Conservation (phyloP, 2,797 vertebrate species). For the Aulostomus chinensis region DNA sequence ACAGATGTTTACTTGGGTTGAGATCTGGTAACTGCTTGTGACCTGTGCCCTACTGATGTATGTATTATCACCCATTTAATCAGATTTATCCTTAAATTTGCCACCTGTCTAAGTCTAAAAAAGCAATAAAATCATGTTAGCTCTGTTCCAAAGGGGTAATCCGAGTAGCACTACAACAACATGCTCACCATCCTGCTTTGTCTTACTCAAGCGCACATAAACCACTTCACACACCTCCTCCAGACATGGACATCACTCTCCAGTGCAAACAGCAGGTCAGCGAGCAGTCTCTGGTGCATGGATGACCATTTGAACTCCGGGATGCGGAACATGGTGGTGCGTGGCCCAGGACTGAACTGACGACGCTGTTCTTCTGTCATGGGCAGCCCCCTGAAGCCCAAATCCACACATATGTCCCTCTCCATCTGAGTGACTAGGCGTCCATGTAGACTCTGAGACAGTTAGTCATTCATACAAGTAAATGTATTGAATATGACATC, state of each 20-base stretch:
- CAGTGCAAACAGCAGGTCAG: conserved; percentile 94
- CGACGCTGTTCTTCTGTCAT: conserved; percentile 92
- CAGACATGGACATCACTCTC: conserved; percentile 97
- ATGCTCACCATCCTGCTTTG: not conserved
- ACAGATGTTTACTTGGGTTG: no score
- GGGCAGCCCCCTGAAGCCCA: conserved; percentile 90
- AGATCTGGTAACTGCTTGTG: no score
- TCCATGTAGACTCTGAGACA: conserved; percentile 82
- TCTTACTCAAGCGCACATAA: conserved; percentile 5
- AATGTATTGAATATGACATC: no score
- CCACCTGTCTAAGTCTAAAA: not conserved
- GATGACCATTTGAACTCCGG: conserved; percentile 99
- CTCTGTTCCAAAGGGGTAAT: not conserved
- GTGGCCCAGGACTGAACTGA: conserved; percentile 96
- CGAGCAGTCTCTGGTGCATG: conserved; percentile 96
- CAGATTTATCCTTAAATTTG: no score
- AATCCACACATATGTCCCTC: conserved; percentile 86
- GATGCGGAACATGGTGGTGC: conserved; percentile 98
- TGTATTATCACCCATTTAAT: no score
- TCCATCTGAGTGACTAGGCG: conserved; percentile 81
- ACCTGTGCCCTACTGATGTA: no score
- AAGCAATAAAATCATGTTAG: not conserved
- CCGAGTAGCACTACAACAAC: not conserved
- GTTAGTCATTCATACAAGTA: not conserved
- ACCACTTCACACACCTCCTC: conserved; percentile 87